These are phyloP conservation scores for Quadroppia sp. DNA, from an alignment of 2,888 invertebrate genomes.

Conservation along the genomic window DNA sequence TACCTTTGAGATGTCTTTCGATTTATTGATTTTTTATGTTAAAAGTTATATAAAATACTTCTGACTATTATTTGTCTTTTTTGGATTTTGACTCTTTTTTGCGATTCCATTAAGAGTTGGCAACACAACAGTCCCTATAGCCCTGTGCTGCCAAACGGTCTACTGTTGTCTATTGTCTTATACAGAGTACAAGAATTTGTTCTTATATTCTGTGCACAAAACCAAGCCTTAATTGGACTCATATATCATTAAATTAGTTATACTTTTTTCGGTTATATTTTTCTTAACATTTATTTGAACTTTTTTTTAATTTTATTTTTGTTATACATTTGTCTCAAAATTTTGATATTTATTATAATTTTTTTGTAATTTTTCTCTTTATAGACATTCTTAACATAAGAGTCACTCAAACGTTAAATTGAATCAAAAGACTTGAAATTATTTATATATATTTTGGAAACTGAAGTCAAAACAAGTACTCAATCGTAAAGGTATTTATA, in stretches of 20 bases:
- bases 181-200: neutral
- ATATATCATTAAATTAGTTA: slow-evolving; percentile 17
- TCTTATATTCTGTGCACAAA: neutral
- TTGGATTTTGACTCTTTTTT: neutral
- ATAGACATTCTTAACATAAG: neutral
- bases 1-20: slow-evolving; percentile 11
- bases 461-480: neutral
- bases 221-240: neutral
- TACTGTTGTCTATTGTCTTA: no score
- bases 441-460: neutral
- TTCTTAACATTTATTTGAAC: neutral
- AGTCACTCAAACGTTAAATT: neutral
- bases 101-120: slow-evolving; percentile 14
- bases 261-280: neutral
- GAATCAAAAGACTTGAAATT: neutral
- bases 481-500: slow-evolving; percentile 29
- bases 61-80: neutral
- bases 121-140: no score
- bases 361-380: neutral
- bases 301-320: neutral
- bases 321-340: neutral
- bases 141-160: no score
- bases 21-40: neutral
- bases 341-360: neutral
- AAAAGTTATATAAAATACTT: neutral